These are phyloP conservation scores for Cheilosia variabilis DNA, from an alignment of 2,888 invertebrate genomes.

Conservation along the genomic window DNA sequence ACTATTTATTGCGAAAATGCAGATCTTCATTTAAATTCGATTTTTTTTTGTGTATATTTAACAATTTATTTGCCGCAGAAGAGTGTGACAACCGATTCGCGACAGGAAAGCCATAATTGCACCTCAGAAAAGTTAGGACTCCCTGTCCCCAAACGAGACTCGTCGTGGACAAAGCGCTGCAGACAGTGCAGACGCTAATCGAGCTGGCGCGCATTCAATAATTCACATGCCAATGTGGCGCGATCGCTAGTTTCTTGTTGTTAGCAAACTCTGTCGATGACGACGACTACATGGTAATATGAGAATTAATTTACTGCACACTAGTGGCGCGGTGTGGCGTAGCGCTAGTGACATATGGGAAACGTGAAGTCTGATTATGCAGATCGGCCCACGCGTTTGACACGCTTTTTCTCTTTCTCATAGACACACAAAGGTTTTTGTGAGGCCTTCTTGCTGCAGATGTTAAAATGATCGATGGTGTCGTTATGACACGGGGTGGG, in stretches of 20 bases:
- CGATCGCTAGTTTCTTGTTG: conserved; percentile 73
- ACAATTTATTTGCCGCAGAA: conserved; percentile 54
- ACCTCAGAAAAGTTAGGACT: conserved; percentile 22
- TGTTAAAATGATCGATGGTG: conserved; percentile 65
- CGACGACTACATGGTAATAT: conserved; percentile 58
- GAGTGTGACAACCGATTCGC: conserved; percentile 65
- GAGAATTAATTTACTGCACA: conserved; percentile 59
- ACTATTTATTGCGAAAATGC: conserved; percentile 69
- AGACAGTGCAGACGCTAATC: conserved; percentile 51
- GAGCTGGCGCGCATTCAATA: conserved; percentile 70
- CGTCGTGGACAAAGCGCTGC: conserved; percentile 10
- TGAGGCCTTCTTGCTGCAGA: conserved; percentile 39
- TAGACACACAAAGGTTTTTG: conserved; percentile 37
- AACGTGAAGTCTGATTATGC: conserved; percentile 49
- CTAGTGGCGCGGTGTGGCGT: conserved; percentile 2
- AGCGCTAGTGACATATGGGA: conserved; percentile 47
- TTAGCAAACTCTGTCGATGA: conserved; percentile 71
- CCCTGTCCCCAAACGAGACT: conserved; percentile 20
- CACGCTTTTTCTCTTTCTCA: conserved; percentile 56
- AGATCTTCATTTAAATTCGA: conserved; percentile 35
- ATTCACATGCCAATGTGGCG: conserved; percentile 75
- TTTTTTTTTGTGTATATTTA: conserved; percentile 18
- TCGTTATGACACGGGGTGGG: conserved; percentile 13
- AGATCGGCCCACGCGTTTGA: conserved; percentile 69
- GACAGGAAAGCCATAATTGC: conserved; percentile 67